Evolutionary conservation across 2,888 invertebrate genomes (phyloP).

Genomic region (Emmelina monodactyla): DNA sequence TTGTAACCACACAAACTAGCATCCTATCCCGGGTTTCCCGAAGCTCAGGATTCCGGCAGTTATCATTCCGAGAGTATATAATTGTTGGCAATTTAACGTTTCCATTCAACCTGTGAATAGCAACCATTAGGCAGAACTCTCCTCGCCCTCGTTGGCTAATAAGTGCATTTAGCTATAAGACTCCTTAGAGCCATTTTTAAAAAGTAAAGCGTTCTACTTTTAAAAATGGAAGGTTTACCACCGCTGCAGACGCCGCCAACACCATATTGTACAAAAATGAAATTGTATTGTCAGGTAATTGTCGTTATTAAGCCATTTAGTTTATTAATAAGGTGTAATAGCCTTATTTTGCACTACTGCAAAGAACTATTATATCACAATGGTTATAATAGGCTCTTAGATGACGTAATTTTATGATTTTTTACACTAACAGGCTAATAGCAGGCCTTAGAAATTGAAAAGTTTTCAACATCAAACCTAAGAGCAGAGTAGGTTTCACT

Average conservation of each 20-base stretch:
- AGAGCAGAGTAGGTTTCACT: no score
- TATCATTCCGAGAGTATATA: slow-evolving; percentile 63
- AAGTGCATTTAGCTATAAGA: slow-evolving; percentile 61
- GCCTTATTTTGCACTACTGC: no score
- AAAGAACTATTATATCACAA: no score
- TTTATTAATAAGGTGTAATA: slow-evolving; percentile 28
- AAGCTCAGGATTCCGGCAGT: slow-evolving; percentile 52
- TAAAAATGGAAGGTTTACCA: no score
- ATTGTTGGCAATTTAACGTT: slow-evolving; percentile 62
- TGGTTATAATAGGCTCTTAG: no score
- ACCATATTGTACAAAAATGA: neutral
- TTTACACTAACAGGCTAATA: no score
- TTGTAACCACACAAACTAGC: no score
- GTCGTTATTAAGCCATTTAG: slow-evolving; percentile 39
- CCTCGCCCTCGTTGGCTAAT: slow-evolving; percentile 57
- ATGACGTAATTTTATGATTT: no score
- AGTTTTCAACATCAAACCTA: no score
- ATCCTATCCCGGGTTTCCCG: no score
- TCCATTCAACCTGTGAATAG: slow-evolving; percentile 60
- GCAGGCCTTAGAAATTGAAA: no score
- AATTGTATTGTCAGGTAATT: slow-evolving; percentile 27
- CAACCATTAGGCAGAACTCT: slow-evolving; percentile 58
- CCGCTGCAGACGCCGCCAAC: no score
- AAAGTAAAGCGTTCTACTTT: slow-evolving; percentile 1
- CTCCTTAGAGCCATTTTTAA: slow-evolving; percentile 54